Evolutionary conservation across 2,888 invertebrate species (phyloP).

Genomic region (Ectropis crepuscularia): DNA sequence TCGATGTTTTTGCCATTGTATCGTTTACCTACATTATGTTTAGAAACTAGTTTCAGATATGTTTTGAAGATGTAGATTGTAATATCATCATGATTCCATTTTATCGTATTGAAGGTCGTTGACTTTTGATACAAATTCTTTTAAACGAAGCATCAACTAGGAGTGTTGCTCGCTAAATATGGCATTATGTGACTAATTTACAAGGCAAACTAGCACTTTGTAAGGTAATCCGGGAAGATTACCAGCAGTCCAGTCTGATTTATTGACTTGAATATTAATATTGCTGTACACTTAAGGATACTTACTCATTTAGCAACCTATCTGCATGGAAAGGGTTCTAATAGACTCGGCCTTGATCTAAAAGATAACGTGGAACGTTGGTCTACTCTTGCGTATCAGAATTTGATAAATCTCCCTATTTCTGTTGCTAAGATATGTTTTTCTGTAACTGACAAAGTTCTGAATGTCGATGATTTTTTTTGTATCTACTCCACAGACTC

Average conservation of each 20-base stretch:
- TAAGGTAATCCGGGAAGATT: too few relatives aligned
- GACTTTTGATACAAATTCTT: neutral
- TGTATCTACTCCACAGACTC: too few relatives aligned
- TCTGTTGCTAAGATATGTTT: too few relatives aligned
- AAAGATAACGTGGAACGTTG: neutral
- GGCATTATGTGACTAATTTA: neutral
- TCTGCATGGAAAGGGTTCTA: neutral
- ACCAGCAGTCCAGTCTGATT: neutral
- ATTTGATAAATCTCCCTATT: too few relatives aligned
- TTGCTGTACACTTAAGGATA: neutral
- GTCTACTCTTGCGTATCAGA: neutral
- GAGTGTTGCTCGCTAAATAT: neutral
- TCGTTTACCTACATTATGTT: too few relatives aligned
- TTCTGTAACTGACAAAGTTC: too few relatives aligned
- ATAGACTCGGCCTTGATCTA: neutral
- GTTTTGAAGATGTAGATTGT: too few relatives aligned
- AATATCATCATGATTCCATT: too few relatives aligned
- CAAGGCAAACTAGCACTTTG: neutral
- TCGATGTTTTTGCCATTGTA: too few relatives aligned
- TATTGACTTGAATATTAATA: neutral
- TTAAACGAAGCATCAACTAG: neutral
- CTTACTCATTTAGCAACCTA: slow-evolving; percentile 5
- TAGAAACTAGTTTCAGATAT: too few relatives aligned
- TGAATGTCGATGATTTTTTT: too few relatives aligned
- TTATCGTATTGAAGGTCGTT: neutral